Conservation (phyloP, 1,140 invertebrate genomes). For the Drosophila tsacasi region DNA sequence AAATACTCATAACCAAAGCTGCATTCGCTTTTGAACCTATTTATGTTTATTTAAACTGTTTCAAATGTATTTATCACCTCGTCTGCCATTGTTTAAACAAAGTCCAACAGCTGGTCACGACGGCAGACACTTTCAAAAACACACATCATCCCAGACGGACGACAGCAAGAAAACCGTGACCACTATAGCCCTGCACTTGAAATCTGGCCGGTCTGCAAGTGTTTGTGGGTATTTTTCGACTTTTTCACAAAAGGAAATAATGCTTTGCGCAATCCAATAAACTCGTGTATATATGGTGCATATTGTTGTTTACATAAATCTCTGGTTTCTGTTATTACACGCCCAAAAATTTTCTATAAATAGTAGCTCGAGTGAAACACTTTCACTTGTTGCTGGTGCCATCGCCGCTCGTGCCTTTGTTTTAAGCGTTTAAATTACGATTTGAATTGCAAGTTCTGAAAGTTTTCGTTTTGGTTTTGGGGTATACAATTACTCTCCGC, state of each 20-base stretch:
- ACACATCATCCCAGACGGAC: slow-evolving; percentile 18
- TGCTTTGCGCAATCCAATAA: slow-evolving; percentile 58
- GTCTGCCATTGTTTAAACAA: slow-evolving; percentile 59
- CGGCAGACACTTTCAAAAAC: slow-evolving; percentile 28
- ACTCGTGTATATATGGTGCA: slow-evolving; percentile 16
- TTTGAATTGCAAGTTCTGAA: slow-evolving; percentile 35
- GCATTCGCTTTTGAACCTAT: not conserved
- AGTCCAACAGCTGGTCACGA: slow-evolving; percentile 44
- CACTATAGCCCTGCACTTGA: slow-evolving; percentile 68
- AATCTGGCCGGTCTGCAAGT: slow-evolving; percentile 43
- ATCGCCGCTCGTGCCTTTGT: not conserved
- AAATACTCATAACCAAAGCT: slow-evolving; percentile 26
- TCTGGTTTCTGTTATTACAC: slow-evolving; percentile 42
- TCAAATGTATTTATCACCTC: slow-evolving; percentile 31
- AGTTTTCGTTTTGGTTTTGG: not conserved
- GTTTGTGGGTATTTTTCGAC: slow-evolving; percentile 5
- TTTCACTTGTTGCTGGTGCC: slow-evolving; percentile 73
- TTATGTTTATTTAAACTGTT: slow-evolving; percentile 33
- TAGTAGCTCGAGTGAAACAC: slow-evolving; percentile 51
- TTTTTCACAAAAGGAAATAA: slow-evolving; percentile 38
- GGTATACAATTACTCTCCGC: not conserved
- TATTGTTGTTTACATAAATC: slow-evolving; percentile 26
- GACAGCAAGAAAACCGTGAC: slow-evolving; percentile 45
- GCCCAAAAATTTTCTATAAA: slow-evolving; percentile 59
- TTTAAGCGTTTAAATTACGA: slow-evolving; percentile 25